Evolutionary conservation across 2,888 invertebrate genomes (phyloP).

Genomic region (Acheta domesticus): DNA sequence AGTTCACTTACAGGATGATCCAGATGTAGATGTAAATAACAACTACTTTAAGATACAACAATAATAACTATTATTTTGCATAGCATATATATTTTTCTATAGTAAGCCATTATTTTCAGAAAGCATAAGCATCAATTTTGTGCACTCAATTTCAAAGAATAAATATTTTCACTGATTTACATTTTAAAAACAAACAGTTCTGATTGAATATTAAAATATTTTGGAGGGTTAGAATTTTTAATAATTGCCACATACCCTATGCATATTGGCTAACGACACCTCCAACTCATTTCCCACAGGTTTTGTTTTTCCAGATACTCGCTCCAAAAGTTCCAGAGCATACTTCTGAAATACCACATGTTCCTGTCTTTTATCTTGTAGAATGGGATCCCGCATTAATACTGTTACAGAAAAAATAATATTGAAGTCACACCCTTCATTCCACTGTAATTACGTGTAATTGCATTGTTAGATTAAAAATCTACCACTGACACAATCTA

Average conservation of each 20-base stretch:
- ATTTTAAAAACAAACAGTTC: no score
- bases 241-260: constrained; percentile 59
- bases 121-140: no score
- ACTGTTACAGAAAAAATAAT: constrained; percentile 50
- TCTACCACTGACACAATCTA: constrained; percentile 31
- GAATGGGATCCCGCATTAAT: constrained; percentile 92
- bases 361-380: constrained; percentile 93
- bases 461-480: no score
- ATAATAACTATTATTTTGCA: no score
- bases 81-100: no score
- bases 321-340: constrained; percentile 83
- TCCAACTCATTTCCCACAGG: constrained; percentile 74
- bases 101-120: no score
- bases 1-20: background rate
- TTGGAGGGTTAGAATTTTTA: background rate
- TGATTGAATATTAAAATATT: no score
- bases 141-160: no score
- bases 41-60: background rate
- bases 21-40: background rate
- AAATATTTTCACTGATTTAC: no score
- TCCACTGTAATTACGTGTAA: constrained; percentile 19
- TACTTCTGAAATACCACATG: constrained; percentile 95
- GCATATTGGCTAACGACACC: constrained; percentile 83
- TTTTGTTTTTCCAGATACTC: constrained; percentile 87
- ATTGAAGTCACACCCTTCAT: constrained; percentile 26